These are phyloP conservation scores for Meiosimyza decipiens DNA, from an alignment of 2,888 invertebrate species.

Conservation along the genomic window DNA sequence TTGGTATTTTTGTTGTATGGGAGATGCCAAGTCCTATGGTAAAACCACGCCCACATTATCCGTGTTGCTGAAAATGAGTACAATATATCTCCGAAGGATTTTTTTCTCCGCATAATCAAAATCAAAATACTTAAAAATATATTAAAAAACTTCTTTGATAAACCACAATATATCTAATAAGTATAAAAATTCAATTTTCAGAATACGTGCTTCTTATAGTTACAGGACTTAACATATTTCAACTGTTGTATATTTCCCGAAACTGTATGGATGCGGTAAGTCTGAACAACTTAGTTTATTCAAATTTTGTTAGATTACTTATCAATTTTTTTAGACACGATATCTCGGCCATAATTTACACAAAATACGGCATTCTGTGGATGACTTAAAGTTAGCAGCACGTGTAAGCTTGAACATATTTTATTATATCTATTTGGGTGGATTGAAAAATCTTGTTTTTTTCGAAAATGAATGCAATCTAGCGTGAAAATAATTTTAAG, in stretches of 20 bases:
- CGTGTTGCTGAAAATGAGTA: no score
- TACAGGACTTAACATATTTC: slow-evolving; percentile 44
- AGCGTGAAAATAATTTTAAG: no score
- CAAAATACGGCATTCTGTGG: slow-evolving; percentile 43
- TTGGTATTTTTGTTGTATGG: no score
- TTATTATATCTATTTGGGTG: no score
- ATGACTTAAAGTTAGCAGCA: slow-evolving; percentile 44
- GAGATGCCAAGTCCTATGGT: no score
- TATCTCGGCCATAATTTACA: slow-evolving; percentile 45
- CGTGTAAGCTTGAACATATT: slow-evolving; percentile 40
- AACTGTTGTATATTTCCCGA: slow-evolving; percentile 46
- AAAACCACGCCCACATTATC: no score
- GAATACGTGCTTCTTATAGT: slow-evolving; percentile 48
- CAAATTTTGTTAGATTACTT: no score
- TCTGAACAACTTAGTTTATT: no score
- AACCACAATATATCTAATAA: slow-evolving; percentile 13
- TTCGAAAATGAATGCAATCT: background rate
- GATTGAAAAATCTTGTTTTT: background rate
- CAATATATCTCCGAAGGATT: no score
- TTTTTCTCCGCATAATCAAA: no score
- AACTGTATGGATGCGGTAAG: slow-evolving; percentile 50
- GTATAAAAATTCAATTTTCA: slow-evolving; percentile 26
- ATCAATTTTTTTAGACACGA: slow-evolving; percentile 42
- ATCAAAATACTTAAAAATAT: no score
- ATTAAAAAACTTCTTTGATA: no score